phyloP scores from a whole-genome alignment of 2,888 invertebrate species.

The Globia sparganii region DNA sequence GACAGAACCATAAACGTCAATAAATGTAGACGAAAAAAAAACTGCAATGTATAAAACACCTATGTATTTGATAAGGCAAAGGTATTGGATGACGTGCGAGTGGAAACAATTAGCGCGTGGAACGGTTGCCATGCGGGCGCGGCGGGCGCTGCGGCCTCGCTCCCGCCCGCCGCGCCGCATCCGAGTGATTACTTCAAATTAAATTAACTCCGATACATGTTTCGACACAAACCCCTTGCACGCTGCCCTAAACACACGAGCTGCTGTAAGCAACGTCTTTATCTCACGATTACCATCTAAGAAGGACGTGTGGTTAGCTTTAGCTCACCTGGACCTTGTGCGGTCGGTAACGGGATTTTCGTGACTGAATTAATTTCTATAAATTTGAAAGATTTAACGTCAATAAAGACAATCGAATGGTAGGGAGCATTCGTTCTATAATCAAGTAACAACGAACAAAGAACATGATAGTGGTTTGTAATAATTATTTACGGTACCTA shows the following conservation, averaged over 20 bases:
- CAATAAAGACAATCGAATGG: too few species aligned
- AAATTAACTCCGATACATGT: slow-evolving; percentile 71
- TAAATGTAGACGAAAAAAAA: slow-evolving; percentile 42
- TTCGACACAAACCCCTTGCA: slow-evolving; percentile 66
- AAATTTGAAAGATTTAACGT: slow-evolving; percentile 10
- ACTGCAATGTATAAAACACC: slow-evolving; percentile 41
- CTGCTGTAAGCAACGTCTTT: slow-evolving; percentile 19
- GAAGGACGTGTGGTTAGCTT: slow-evolving; percentile 14
- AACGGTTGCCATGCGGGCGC: slow-evolving; percentile 66
- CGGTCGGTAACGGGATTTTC: slow-evolving; percentile 25
- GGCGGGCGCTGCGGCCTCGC: slow-evolving; percentile 49
- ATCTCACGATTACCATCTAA: slow-evolving; percentile 28
- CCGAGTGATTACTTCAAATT: slow-evolving; percentile 74
- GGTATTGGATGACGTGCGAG: slow-evolving; percentile 47
- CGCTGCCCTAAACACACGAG: slow-evolving; percentile 25
- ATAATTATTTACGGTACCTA: too few species aligned
- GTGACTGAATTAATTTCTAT: slow-evolving; percentile 34
- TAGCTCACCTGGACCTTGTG: slow-evolving; percentile 25
- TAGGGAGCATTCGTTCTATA: background rate
- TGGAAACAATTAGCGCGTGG: slow-evolving; percentile 68
- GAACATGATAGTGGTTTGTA: slow-evolving; percentile 2
- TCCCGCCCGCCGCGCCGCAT: slow-evolving; percentile 54
- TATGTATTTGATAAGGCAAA: slow-evolving; percentile 40
- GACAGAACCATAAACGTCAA: slow-evolving; percentile 31
- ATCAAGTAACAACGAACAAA: background rate